Evolutionary conservation across 2,888 invertebrate genomes (phyloP).

Genomic region (Apodemia mormo): DNA sequence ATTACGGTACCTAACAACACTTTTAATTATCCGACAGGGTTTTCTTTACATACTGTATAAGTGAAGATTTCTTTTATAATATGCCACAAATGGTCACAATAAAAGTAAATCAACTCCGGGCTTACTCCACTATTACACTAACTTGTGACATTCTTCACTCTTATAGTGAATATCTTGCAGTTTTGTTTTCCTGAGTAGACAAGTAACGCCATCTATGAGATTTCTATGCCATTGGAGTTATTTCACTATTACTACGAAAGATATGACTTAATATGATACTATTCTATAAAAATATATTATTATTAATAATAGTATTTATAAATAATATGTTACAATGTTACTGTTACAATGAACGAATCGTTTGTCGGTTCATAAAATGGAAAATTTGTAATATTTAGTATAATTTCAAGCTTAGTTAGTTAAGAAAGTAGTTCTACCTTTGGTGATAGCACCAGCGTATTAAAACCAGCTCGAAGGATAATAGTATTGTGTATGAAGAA

Average conservation of each 20-base stretch:
- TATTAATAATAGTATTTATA: neutral
- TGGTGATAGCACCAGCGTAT: no score
- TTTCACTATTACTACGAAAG: neutral
- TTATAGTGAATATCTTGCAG: neutral
- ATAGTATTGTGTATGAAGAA: no score
- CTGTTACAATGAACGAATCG: neutral
- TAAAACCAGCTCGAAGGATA: no score
- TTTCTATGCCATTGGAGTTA: neutral
- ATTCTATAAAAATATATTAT: neutral
- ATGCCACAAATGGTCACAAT: neutral
- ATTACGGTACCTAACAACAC: no score
- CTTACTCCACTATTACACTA: neutral
- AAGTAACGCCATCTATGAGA: neutral
- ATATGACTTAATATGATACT: neutral
- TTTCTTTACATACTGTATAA: no score
- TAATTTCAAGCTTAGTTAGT: no score
- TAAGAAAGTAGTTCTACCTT: no score
- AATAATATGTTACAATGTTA: neutral
- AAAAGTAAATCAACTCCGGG: slow-evolving; percentile 6
- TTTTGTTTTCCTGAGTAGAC: neutral
- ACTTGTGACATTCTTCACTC: slow-evolving; percentile 6
- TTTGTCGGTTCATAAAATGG: neutral
- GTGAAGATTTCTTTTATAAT: neutral
- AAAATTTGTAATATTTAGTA: no score
- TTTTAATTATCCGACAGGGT: no score